Conservation (phyloP, 64 coral and sea anemone genomes). For the Acropora tenuis region DNA sequence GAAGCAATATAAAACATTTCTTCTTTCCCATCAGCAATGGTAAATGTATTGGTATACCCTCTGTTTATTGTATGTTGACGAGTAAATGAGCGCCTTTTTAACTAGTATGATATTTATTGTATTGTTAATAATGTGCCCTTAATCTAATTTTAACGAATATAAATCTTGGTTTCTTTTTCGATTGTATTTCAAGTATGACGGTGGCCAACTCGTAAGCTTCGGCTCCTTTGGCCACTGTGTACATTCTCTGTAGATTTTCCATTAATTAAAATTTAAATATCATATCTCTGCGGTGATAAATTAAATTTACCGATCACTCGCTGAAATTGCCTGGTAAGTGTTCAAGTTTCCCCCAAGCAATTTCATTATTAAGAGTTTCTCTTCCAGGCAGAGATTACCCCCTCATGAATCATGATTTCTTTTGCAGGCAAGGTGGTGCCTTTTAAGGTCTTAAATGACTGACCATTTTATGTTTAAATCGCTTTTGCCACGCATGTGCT, state of each 20-base stretch:
- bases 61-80: background rate
- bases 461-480: too few relatives aligned
- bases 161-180: background rate
- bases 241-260: background rate
- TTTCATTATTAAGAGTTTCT: too few relatives aligned
- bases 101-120: background rate
- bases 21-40: background rate
- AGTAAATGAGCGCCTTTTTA: background rate
- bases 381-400: too few relatives aligned
- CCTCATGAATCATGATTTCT: too few relatives aligned
- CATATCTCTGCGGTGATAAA: background rate
- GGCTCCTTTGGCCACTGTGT: too few relatives aligned
- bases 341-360: too few relatives aligned
- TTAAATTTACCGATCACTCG: too few relatives aligned
- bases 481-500: too few relatives aligned
- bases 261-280: background rate
- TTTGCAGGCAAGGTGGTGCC: too few relatives aligned
- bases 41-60: background rate
- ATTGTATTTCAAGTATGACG: background rate
- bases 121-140: background rate
- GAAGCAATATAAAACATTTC: background rate
- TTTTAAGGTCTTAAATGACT: too few relatives aligned
- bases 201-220: too few relatives aligned
- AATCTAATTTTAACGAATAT: background rate
- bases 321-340: too few relatives aligned